phyloP scores from a whole-genome alignment of 2,797 vertebrate genomes.

The Ciconia nigra region DNA sequence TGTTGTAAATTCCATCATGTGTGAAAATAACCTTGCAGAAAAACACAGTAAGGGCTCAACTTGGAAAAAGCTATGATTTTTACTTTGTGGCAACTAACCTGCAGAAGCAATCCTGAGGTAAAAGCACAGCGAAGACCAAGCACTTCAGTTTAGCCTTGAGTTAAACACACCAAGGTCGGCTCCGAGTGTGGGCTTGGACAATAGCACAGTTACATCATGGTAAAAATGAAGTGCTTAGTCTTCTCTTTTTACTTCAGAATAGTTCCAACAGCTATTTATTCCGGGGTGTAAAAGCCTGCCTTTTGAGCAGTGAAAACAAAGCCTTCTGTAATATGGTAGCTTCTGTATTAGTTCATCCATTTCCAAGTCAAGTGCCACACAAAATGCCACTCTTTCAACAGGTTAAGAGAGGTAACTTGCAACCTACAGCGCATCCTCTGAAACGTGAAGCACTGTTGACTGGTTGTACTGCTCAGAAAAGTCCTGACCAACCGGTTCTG shows the following conservation, averaged over 20 bases:
- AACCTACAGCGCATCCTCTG: not conserved
- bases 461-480: not conserved
- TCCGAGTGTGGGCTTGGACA: not conserved
- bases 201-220: not conserved
- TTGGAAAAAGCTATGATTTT: not conserved
- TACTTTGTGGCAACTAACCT: not conserved
- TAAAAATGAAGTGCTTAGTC: not conserved
- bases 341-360: not conserved
- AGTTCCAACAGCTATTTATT: not conserved
- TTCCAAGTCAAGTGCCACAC: not conserved
- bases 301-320: not conserved
- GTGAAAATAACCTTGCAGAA: not conserved
- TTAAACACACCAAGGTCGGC: not conserved
- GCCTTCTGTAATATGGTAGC: not conserved
- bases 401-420: not conserved
- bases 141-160: not conserved
- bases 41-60: not conserved
- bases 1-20: not conserved
- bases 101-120: not conserved
- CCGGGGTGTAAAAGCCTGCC: not conserved
- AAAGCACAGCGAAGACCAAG: not conserved
- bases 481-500: not conserved
- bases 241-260: not conserved
- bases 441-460: not conserved
- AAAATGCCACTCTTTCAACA: not conserved